Conservation (phyloP, 2,888 invertebrate genomes). For the Chrysomela aeneicollis region DNA sequence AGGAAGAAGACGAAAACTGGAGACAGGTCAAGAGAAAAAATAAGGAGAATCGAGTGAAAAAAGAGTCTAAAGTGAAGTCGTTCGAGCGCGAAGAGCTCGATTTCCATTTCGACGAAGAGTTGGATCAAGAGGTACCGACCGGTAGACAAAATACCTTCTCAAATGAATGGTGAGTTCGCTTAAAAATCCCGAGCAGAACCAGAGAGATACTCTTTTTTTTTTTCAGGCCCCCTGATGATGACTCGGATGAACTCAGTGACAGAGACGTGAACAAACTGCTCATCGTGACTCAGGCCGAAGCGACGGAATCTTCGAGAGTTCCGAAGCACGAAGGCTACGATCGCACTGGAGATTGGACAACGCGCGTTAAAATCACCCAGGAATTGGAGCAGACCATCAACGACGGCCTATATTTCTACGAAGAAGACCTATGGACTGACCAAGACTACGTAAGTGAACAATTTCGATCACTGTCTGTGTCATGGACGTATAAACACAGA, state of each 20-base stretch:
- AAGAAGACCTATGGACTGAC: slow-evolving; percentile 90
- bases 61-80: slow-evolving; percentile 47
- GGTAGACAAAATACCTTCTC: slow-evolving; percentile 85
- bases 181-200: too few species aligned
- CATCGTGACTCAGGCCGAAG: slow-evolving; percentile 84
- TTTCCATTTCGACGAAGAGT: slow-evolving; percentile 97
- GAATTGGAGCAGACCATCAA: slow-evolving; percentile 95
- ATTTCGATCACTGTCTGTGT: neutral
- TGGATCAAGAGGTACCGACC: slow-evolving; percentile 76
- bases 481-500: too few species aligned
- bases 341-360: slow-evolving; percentile 88
- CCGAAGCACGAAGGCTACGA: slow-evolving; percentile 91
- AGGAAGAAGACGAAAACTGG: slow-evolving; percentile 64
- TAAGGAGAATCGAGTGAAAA: slow-evolving; percentile 56
- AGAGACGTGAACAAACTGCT: slow-evolving; percentile 91
- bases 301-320: slow-evolving; percentile 60
- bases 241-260: slow-evolving; percentile 91
- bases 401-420: slow-evolving; percentile 95
- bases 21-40: slow-evolving; percentile 64
- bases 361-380: slow-evolving; percentile 92
- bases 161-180: slow-evolving; percentile 70
- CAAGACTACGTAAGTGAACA: slow-evolving; percentile 44
- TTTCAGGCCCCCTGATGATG: slow-evolving; percentile 75
- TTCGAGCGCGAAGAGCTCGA: slow-evolving; percentile 75
- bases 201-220: neutral